Percentiles rank a stretch among this genome's conserved stretches.
Evolutionary conservation across 2,797 vertebrate species (phyloP).

Genomic region (Sylvilagus floridanus): DNA sequence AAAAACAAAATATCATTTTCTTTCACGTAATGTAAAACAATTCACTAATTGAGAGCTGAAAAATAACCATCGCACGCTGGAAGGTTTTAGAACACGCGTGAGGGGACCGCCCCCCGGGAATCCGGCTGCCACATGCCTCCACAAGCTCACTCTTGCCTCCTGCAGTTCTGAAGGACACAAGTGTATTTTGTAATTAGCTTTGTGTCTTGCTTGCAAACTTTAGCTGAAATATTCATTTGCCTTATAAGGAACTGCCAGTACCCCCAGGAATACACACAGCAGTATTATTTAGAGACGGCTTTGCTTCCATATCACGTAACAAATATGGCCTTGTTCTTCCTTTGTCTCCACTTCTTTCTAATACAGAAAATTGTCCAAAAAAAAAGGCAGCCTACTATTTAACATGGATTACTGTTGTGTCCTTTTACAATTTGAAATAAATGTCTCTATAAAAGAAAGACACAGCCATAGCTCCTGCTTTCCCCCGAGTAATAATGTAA

Average conservation of each 20-base stretch:
- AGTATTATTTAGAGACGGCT: constrained; percentile 79
- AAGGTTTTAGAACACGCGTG: constrained; percentile 66
- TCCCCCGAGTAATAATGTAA: neutral
- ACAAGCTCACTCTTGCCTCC: constrained; percentile 88
- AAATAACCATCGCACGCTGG: constrained; percentile 80
- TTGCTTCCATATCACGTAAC: constrained; percentile 59
- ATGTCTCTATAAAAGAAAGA: constrained; percentile 50
- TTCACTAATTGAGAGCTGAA: constrained; percentile 79
- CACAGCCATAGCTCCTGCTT: neutral
- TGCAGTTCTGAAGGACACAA: constrained; percentile 83
- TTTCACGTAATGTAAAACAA: constrained; percentile 80
- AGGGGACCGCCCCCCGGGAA: constrained; percentile 71
- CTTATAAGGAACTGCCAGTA: constrained; percentile 80
- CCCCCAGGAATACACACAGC: constrained; percentile 67
- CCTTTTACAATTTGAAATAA: constrained; percentile 58
- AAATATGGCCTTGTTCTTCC: constrained; percentile 54
- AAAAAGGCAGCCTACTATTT: constrained; percentile 49
- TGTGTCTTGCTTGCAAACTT: constrained; percentile 72
- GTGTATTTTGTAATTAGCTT: constrained; percentile 52
- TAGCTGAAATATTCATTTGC: constrained; percentile 77
- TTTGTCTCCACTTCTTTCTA: constrained; percentile 69
- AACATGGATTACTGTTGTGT: constrained; percentile 55
- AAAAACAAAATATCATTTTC: constrained; percentile 82
- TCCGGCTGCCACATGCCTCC: constrained; percentile 56
- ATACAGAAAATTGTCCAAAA: constrained; percentile 44